Percentiles rank a stretch among this genome's conserved stretches.
phyloP scores from a whole-genome alignment of 2,888 invertebrate species.

The Tinea semifulvella region DNA sequence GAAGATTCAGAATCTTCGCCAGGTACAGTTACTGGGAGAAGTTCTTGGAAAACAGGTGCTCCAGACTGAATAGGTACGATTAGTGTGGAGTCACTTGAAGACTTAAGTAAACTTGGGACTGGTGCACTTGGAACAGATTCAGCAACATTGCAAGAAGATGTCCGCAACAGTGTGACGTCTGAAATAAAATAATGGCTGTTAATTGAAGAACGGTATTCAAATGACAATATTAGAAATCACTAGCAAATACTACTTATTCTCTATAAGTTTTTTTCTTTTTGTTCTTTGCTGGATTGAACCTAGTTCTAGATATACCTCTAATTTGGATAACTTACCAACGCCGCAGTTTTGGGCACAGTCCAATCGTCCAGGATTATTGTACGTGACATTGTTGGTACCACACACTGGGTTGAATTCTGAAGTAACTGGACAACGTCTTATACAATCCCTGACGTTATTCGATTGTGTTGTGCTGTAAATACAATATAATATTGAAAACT shows the following conservation, averaged over 20 bases:
- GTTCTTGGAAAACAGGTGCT: neutral
- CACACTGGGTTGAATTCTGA: slow-evolving; percentile 53
- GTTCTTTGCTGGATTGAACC: neutral
- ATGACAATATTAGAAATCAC: no score
- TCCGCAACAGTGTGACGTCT: slow-evolving; percentile 17
- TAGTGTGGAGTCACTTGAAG: no score
- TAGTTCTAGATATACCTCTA: neutral
- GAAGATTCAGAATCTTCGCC: neutral
- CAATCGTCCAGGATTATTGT: slow-evolving; percentile 36
- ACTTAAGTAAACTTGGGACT: neutral
- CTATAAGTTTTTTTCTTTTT: neutral
- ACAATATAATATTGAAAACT: no score
- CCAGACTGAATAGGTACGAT: neutral
- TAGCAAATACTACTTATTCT: neutral
- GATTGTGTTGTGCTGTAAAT: slow-evolving; percentile 13
- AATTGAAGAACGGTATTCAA: no score
- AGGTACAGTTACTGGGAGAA: neutral
- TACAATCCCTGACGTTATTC: slow-evolving; percentile 23
- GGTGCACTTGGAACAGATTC: neutral
- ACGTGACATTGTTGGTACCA: slow-evolving; percentile 41
- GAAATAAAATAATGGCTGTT: neutral
- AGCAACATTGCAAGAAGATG: slow-evolving; percentile 14
- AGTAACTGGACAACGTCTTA: slow-evolving; percentile 34
- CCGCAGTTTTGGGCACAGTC: slow-evolving; percentile 47
- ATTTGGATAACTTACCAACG: slow-evolving; percentile 32